Evolutionary conservation across 2,888 invertebrate species (phyloP).

Genomic region (Anarsia innoxiella): DNA sequence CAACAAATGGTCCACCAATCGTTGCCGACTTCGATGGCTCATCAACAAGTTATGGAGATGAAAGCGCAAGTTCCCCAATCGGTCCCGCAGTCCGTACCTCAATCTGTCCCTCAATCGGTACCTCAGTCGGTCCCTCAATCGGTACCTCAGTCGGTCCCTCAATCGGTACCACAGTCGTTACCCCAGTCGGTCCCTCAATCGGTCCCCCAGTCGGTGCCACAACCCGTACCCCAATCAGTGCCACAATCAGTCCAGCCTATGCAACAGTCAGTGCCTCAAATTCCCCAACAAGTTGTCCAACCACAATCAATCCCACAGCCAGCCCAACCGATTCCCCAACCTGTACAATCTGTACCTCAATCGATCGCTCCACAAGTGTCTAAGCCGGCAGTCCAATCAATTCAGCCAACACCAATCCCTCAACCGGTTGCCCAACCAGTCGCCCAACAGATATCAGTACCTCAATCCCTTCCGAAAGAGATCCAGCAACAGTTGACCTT

Average conservation of each 20-base stretch:
- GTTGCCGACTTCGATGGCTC: constrained; percentile 11
- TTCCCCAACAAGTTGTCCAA: constrained; percentile 14
- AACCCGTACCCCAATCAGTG: constrained; percentile 1
- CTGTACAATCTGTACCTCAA: constrained; percentile 22
- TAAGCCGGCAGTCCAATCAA: constrained; percentile 9
- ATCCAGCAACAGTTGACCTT: constrained; percentile 11
- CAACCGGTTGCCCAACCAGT: constrained; percentile 16
- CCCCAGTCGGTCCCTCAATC: constrained; percentile 25
- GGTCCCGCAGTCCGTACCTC: constrained; percentile 13
- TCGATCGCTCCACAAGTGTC: constrained; percentile 24
- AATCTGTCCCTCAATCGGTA: not conserved
- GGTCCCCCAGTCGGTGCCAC: constrained; percentile 16
- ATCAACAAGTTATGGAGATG: constrained; percentile 17
- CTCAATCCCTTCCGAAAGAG: constrained; percentile 3
- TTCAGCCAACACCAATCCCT: constrained; percentile 3
- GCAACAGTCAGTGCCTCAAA: constrained; percentile 18
- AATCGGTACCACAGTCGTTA: not conserved
- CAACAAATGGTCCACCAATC: constrained; percentile 31
- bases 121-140: not conserved
- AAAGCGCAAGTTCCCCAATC: constrained; percentile 20
- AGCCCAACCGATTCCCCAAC: constrained; percentile 18
- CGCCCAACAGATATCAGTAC: constrained; percentile 1
- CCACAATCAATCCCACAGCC: constrained; percentile 21
- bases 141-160: not conserved
- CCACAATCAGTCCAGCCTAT: constrained; percentile 21